These are phyloP conservation scores for Ispidina lecontei DNA, from an alignment of 2,797 vertebrate genomes.

Conservation along the genomic window DNA sequence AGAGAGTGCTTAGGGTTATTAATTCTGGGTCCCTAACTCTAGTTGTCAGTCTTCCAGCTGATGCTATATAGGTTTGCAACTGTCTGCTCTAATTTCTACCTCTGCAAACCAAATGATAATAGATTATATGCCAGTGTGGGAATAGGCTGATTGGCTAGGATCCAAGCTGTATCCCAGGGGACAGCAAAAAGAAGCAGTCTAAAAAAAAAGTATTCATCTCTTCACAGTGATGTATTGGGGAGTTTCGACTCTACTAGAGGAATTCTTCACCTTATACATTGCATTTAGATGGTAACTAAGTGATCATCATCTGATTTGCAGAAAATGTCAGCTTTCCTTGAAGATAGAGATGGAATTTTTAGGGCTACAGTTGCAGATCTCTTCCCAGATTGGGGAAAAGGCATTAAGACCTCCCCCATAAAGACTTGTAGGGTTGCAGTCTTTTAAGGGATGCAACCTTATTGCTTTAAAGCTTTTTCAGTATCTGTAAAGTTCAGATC, in stretches of 20 bases:
- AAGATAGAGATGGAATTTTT: background rate
- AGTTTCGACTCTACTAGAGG: background rate
- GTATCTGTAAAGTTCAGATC: background rate
- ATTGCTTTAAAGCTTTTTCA: background rate
- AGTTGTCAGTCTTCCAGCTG: slow-evolving; percentile 7
- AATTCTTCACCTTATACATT: background rate
- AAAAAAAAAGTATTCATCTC: background rate
- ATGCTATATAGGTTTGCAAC: background rate
- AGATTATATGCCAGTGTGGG: slow-evolving; percentile 28
- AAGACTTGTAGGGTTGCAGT: background rate
- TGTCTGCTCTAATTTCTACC: slow-evolving; percentile 34
- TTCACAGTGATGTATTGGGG: background rate
- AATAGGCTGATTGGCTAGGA: background rate
- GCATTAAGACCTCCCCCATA: background rate
- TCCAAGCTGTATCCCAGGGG: background rate
- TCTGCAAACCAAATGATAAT: slow-evolving; percentile 18
- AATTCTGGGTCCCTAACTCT: slow-evolving; percentile 7
- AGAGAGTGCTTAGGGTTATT: background rate
- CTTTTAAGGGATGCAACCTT: background rate
- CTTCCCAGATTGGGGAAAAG: background rate
- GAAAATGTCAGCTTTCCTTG: slow-evolving; percentile 24
- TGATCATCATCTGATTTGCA: background rate
- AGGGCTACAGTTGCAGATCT: background rate
- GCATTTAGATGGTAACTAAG: slow-evolving; percentile 3
- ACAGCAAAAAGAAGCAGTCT: background rate